These are phyloP conservation scores for Hypocryptadius cinnamomeus DNA, from an alignment of 2,113 vertebrate genomes.

Conservation along the genomic window DNA sequence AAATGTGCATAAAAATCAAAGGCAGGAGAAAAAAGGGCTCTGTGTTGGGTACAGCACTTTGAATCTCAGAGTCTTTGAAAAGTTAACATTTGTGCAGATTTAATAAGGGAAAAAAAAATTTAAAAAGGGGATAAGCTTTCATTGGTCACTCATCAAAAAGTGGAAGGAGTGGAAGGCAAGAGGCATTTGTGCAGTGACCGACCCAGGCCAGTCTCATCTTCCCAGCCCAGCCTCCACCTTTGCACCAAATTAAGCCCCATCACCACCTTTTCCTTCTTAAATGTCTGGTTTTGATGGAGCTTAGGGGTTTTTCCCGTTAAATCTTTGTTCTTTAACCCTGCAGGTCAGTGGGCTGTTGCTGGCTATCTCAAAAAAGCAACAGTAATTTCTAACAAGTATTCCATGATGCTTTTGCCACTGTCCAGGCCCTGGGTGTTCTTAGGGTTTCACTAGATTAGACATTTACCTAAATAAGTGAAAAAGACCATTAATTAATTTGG, in stretches of 20 bases:
- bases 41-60: conserved; percentile 65
- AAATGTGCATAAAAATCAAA: conserved; percentile 70
- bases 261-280: background rate
- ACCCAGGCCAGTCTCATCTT: conserved; percentile 26
- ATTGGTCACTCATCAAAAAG: conserved; percentile 75
- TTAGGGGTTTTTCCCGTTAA: background rate
- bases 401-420: background rate
- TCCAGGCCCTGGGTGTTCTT: background rate
- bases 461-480: background rate
- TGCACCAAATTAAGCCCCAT: conserved; percentile 63
- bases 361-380: background rate
- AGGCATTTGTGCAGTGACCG: conserved; percentile 55
- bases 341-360: background rate
- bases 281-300: background rate
- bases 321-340: background rate
- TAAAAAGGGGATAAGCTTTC: conserved; percentile 34
- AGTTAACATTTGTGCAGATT: conserved; percentile 48
- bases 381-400: conserved; percentile 1
- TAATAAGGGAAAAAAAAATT: conserved; percentile 37
- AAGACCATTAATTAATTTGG: conserved; percentile 45
- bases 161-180: conserved; percentile 22
- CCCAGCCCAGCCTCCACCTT: conserved; percentile 45
- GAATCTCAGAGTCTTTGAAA: conserved; percentile 53
- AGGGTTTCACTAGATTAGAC: background rate
- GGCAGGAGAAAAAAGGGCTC: conserved; percentile 61